Evolutionary conservation across 2,113 vertebrate species (phyloP).

Genomic region (Calidris pygmaea): DNA sequence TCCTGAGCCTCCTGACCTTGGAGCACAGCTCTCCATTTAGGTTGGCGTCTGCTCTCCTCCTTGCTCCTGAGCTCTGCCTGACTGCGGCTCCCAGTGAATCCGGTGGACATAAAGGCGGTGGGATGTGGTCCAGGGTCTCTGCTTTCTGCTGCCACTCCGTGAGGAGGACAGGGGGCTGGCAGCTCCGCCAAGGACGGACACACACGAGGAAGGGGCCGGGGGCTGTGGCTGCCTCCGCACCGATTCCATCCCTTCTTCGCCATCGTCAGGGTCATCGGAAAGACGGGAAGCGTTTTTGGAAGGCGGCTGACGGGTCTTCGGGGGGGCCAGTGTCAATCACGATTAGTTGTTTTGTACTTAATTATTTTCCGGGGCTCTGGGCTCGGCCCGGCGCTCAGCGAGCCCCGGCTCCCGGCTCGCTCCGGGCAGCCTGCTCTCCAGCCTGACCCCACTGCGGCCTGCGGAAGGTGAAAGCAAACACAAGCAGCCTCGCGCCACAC

Average conservation of each 20-base stretch:
- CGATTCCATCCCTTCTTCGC: neutral
- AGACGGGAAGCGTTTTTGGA: neutral
- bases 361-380: slow-evolving; percentile 63
- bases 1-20: neutral
- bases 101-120: neutral
- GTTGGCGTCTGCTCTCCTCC: neutral
- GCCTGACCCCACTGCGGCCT: neutral
- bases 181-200: neutral
- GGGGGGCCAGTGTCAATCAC: slow-evolving; percentile 70
- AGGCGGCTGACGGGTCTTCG: slow-evolving; percentile 47
- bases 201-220: neutral
- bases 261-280: slow-evolving; percentile 40
- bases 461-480: slow-evolving; percentile 2
- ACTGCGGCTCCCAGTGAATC: accelerated
- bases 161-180: neutral
- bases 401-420: slow-evolving; percentile 18
- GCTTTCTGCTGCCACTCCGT: neutral
- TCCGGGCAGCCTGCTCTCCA: neutral
- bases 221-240: neutral
- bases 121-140: neutral
- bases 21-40: neutral
- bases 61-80: neutral
- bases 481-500: neutral
- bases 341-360: slow-evolving; percentile 73
- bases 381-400: neutral